Conservation (phyloP, 2,888 invertebrate genomes). For the Pyrgus malvae region DNA sequence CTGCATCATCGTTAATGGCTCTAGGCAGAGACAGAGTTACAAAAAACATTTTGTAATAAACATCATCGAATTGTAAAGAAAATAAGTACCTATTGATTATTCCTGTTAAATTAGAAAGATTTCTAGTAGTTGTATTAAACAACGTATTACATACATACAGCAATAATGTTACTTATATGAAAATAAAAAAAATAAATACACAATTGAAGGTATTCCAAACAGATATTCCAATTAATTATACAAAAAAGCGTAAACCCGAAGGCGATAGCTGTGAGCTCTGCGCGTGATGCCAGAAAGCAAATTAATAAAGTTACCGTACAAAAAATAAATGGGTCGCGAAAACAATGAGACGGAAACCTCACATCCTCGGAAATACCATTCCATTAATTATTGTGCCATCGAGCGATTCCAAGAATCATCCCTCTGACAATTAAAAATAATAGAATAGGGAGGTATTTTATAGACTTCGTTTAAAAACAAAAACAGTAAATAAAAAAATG, state of each 20-base stretch:
- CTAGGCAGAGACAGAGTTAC: no score
- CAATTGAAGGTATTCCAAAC: not conserved
- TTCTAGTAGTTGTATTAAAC: no score
- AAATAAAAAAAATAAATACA: not conserved
- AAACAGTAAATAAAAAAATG: no score
- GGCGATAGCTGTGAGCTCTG: slow-evolving; percentile 43
- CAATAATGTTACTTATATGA: not conserved
- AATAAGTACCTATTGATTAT: no score
- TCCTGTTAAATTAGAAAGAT: no score
- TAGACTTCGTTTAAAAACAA: not conserved
- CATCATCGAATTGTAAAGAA: no score
- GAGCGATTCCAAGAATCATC: slow-evolving; percentile 46
- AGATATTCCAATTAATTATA: slow-evolving; percentile 13
- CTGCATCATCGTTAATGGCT: no score
- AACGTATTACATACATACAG: not conserved
- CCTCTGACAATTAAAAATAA: slow-evolving; percentile 31
- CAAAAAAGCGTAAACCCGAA: slow-evolving; percentile 34
- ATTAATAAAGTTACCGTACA: slow-evolving; percentile 65
- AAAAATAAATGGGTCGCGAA: slow-evolving; percentile 56
- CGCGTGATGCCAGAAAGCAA: slow-evolving; percentile 64
- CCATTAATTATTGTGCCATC: slow-evolving; percentile 70
- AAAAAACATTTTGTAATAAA: no score
- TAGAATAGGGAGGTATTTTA: not conserved
- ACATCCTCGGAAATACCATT: slow-evolving; percentile 51
- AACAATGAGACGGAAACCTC: slow-evolving; percentile 65